Conservation (phyloP, 2,797 vertebrate species). For the Pterois miles region DNA sequence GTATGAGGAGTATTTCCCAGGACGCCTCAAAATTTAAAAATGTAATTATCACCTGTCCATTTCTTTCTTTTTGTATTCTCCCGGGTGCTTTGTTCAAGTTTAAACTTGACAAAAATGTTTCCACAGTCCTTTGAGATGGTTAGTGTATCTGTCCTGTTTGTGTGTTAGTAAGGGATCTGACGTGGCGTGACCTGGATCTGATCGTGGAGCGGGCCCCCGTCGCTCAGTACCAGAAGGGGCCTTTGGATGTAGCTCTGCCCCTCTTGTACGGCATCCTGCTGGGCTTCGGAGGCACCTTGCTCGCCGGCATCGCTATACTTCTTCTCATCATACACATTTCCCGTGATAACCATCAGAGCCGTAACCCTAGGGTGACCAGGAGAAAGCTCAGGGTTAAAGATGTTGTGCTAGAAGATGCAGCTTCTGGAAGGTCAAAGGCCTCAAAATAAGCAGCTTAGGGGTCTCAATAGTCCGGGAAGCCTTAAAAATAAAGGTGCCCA, state of each 20-base stretch:
- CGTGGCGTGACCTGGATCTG: slow-evolving; percentile 76
- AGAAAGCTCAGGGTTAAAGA: background rate
- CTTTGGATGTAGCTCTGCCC: slow-evolving; percentile 73
- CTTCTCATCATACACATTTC: slow-evolving; percentile 43
- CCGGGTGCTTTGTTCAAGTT: slow-evolving; percentile 36
- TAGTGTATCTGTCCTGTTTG: slow-evolving; percentile 28
- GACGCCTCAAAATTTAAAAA: slow-evolving; percentile 66
- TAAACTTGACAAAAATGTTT: slow-evolving; percentile 46
- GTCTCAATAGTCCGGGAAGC: background rate
- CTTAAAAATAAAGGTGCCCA: background rate
- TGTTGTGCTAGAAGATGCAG: background rate
- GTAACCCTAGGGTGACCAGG: background rate
- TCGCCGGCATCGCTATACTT: slow-evolving; percentile 38
- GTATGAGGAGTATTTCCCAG: slow-evolving; percentile 67
- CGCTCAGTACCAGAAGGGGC: slow-evolving; percentile 70
- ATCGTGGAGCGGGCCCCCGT: slow-evolving; percentile 74
- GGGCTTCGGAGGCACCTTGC: slow-evolving; percentile 76
- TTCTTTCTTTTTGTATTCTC: slow-evolving; percentile 32
- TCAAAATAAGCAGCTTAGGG: background rate
- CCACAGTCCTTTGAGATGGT: slow-evolving; percentile 35
- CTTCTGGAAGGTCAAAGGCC: background rate
- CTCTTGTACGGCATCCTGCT: slow-evolving; percentile 81
- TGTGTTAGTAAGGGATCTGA: slow-evolving; percentile 69
- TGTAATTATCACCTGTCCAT: slow-evolving; percentile 79
- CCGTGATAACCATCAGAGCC: background rate